Base-by-base conservation (phyloP, 1,140 invertebrate species). In the Ridgeia piscesae region DNA sequence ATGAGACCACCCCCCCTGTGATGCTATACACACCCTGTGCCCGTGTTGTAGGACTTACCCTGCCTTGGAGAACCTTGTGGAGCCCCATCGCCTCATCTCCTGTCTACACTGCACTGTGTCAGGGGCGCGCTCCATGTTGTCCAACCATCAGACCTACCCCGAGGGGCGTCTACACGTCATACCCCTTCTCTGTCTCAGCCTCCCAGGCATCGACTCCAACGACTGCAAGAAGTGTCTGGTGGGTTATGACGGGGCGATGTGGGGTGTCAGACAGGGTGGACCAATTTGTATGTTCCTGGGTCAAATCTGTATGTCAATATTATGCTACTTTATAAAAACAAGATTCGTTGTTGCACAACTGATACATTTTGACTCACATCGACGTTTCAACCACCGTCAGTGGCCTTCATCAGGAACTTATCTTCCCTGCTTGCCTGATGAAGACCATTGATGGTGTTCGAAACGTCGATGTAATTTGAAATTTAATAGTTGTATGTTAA, bases 141-240 rank as follows among this genome's bases (percentile, higher is more conserved):
- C 95, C 94, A 95, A 94, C 89, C 93, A 93, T 9, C 95, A 95
- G 93, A 95, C 96, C 92, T 98, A 97, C 95, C 97, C 97, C 11
- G 97, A 98, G 95, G 98, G 98, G 27, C 97, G 97, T 35, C 97
- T 97, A 0, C 97, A 98, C 94, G 97, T 98, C 0, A 96, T 99
- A 6, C 98, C 98, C 0, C 95, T 99, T 6, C 95, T 99, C 4
- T 97, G 98, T 94, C 97, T 97, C 0, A 96, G 97, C 0, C 95
- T 99, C 27, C 98, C 98, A 0, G 98, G 98, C 9, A 97, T 99
- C 89, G 98, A 99, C 96, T 97, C 98, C 0, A 99, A 99, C 94
- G 98, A 99, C 95, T 97, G 97, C 50, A 97, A 97, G 92, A 99
- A 99, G 94, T 98, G 97, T 93, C 96, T 98, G 94, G 97, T 98